Evolutionary conservation across 2,797 vertebrate species (phyloP), one percentile per base, ranked within the genome.

Genomic region (Cirrhinus molitorella): DNA sequence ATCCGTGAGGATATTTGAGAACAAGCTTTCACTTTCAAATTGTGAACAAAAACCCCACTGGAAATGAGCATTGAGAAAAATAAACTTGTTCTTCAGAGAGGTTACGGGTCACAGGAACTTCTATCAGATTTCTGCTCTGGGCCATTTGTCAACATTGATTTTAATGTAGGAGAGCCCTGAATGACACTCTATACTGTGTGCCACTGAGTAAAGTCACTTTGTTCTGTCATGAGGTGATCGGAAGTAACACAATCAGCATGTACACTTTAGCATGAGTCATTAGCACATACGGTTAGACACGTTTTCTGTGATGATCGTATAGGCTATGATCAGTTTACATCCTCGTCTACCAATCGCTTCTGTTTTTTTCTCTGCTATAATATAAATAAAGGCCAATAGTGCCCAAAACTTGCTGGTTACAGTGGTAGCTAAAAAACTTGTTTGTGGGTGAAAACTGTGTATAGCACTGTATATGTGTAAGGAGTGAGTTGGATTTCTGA

Each of bases 61-160:
- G 73, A 57, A 47, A 70, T 72, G 67, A 81, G 78, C 65, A 68
- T 14, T 68, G 65, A 80, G n/a, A 68, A 77, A 79, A 49, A 79
- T 16, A 40, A 53, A 53, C 23, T n/a, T 31, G 13, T 23, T 59
- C 51, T 59, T 34, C 40, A 0, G 40, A 61, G 40, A 72, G 68
- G 23, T 59, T 59, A 80, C 5, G 53, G 79, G 55, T 63, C 55
- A 49, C 28, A 61, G 55, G 43, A 63, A 63, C 55, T 14, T 71
- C 34, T 59, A 45, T 71, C 55, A n/a, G 19, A 47, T 40, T 80
- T 80, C 65, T 70, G 34, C n/a, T 43, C 49, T 21, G 34, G 49
- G 78, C 34, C 65, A 57, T 70, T 80, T 57, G 34, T 70, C 34
- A 70, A 25, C 65, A 70, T 70, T 80, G 72, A 80, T 80, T 70